Evolutionary conservation across 2,113 vertebrate genomes (phyloP), one percentile per base, ranked within the genome.

Genomic region (Daboia siamensis): DNA sequence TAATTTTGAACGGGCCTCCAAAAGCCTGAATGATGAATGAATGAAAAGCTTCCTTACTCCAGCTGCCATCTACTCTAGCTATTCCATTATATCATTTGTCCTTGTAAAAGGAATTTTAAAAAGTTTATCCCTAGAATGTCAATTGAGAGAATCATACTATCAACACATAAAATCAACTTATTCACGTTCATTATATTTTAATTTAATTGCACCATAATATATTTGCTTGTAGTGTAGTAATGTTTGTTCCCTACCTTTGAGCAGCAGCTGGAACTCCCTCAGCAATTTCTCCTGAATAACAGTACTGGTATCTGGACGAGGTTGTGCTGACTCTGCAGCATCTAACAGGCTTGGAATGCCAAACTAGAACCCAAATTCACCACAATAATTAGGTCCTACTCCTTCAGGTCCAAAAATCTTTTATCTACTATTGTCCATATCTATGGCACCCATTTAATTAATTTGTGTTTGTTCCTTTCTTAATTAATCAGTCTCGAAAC

Each of bases 221-320:
- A 21, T 15, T 20, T n/a, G 24, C 5, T 5, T 24, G 1, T 23
- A 11, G 33, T 46, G 15, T 10, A 29, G 46, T 29, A 51, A 8
- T 46, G 29, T 61, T 61, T 48, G 26, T 20, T 26, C 54, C 89
- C 80, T 96, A 97, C 98, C 97, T 96, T 87, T 94, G 90, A 97
- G 90, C 91, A 97, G 94, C 51, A 95, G 91, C 90, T 91, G 94
- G 90, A 98, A 94, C 90, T 97, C 95, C 64, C 94, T 94, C 87
- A 96, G 94, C 89, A 96, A 95, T 8, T 92, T 87, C 29, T 96
- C 96, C 0, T 94, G 61, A 12, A 52, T 1, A 1, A 90, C 0
- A 13, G 39, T 51, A 51, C 48, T 51, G 48, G 48, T 4, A 33
- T 92, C 74, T 15, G 88, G 91, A 0, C 86, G 92, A 6, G 85